These are phyloP conservation scores for Scylla paramamosain DNA, from an alignment of 1,140 invertebrate species.

Conservation along the genomic window DNA sequence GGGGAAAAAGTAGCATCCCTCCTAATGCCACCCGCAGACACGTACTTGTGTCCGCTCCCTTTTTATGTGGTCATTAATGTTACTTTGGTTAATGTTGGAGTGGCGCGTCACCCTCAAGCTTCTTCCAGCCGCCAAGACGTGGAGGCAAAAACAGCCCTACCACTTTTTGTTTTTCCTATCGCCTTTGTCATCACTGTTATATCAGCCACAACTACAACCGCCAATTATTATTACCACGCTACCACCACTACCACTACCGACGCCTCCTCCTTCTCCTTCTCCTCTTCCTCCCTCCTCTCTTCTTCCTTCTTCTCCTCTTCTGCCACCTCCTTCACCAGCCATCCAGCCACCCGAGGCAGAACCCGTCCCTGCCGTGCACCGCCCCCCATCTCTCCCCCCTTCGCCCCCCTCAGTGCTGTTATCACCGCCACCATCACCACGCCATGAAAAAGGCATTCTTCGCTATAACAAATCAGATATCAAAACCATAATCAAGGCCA, in stretches of 20 bases:
- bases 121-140: neutral
- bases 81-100: neutral
- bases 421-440: neutral
- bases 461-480: neutral
- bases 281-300: neutral
- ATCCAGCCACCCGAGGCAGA: neutral
- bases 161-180: slow-evolving; percentile 5
- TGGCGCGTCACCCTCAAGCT: neutral
- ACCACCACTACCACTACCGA: neutral
- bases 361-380: neutral
- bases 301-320: neutral
- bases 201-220: slow-evolving; percentile 4
- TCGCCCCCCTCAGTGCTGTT: neutral
- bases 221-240: slow-evolving; percentile 6
- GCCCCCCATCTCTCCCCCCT: neutral
- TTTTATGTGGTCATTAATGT: neutral
- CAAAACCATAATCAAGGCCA: slow-evolving; percentile 22
- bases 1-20: neutral
- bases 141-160: neutral
- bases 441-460: slow-evolving; percentile 14
- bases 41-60: neutral
- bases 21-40: neutral
- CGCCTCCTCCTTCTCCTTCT: neutral
- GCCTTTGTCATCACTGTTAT: neutral
- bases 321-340: neutral